phyloP scores from a whole-genome alignment of 2,113 vertebrate genomes.

The Boulengeromyrus knoepffleri region DNA sequence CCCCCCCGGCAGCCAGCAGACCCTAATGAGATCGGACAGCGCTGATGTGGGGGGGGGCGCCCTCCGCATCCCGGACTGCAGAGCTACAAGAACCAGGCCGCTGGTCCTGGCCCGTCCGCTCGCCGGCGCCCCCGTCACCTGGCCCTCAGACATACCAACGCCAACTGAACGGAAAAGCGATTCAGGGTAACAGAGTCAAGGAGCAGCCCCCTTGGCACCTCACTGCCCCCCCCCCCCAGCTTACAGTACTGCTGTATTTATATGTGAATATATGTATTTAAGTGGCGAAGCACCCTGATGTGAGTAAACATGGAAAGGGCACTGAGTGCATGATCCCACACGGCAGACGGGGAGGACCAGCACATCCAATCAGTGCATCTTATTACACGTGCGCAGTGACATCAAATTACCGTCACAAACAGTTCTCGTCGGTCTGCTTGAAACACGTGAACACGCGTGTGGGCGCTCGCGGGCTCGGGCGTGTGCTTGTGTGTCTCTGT shows the following conservation, averaged over 20 bases:
- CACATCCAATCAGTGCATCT: background rate
- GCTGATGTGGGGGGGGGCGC: background rate
- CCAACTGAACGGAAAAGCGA: background rate
- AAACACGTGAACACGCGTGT: background rate
- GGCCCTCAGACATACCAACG: background rate
- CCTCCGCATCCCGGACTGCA: background rate
- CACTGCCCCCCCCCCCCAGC: background rate
- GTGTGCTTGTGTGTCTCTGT: slow-evolving; percentile 3
- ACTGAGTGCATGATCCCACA: background rate
- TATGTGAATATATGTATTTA: background rate
- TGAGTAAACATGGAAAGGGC: background rate
- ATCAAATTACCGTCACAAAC: background rate
- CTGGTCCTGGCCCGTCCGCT: background rate
- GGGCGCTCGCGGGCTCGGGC: slow-evolving; percentile 1
- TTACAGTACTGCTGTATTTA: background rate
- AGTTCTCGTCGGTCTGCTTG: background rate
- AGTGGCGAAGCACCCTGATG: background rate
- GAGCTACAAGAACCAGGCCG: background rate
- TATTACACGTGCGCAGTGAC: background rate
- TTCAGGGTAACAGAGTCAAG: background rate
- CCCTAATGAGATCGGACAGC: slow-evolving; percentile 31
- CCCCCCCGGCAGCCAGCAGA: slow-evolving; percentile 22
- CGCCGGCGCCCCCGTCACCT: background rate
- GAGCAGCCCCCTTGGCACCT: background rate
- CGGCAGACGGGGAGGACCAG: background rate